Conservation (phyloP, 2,797 vertebrate species). For the Catamblyrhynchus diadema region DNA sequence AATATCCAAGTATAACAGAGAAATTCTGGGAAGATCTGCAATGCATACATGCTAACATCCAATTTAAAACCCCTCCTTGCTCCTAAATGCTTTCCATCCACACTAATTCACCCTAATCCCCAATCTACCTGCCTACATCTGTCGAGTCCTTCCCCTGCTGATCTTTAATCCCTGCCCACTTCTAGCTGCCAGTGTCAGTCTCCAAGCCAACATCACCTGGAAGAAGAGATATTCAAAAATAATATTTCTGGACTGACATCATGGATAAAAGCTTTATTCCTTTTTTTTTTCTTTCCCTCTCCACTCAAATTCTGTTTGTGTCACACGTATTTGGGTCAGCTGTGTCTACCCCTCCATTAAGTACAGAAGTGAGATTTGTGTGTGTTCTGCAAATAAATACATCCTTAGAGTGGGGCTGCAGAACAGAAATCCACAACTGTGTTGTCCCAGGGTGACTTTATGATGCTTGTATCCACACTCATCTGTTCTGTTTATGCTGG, state of each 20-base stretch:
- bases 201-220: background rate
- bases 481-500: background rate
- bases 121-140: constrained; percentile 27
- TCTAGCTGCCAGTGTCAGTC: background rate
- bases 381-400: background rate
- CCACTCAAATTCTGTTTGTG: background rate
- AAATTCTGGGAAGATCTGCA: background rate
- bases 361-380: background rate
- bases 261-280: background rate
- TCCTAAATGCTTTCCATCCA: background rate
- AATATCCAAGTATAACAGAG: background rate
- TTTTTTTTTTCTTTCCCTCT: background rate
- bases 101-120: background rate
- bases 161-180: constrained; percentile 19
- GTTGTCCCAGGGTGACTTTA: background rate
- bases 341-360: background rate
- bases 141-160: background rate
- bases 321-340: background rate
- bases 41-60: fast-evolving
- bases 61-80: background rate
- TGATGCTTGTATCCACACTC: background rate
- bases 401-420: background rate
- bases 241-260: background rate
- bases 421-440: background rate
- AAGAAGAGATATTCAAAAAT: background rate